Conservation (phyloP, 1,140 invertebrate genomes). For the Drosophila hydei region DNA sequence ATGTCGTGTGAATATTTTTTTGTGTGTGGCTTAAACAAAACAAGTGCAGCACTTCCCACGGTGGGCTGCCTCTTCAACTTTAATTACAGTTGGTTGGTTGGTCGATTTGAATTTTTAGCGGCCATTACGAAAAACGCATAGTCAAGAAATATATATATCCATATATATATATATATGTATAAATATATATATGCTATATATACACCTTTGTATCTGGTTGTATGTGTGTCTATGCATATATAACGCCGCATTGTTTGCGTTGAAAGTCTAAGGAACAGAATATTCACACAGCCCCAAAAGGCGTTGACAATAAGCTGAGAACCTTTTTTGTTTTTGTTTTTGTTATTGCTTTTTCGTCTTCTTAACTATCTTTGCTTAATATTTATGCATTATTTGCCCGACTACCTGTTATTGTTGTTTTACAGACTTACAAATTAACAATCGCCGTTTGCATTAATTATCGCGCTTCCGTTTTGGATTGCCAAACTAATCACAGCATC, state of each 20-base stretch:
- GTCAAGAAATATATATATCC: slow-evolving; percentile 56
- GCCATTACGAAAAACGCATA: slow-evolving; percentile 66
- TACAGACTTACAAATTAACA: slow-evolving; percentile 79
- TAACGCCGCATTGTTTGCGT: slow-evolving; percentile 72
- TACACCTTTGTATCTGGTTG: too few relatives aligned
- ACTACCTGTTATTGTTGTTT: slow-evolving; percentile 37
- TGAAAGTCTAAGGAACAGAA: slow-evolving; percentile 63
- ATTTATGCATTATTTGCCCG: slow-evolving; percentile 69
- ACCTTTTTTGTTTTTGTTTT: slow-evolving; percentile 29
- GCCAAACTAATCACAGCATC: slow-evolving; percentile 32
- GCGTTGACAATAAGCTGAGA: slow-evolving; percentile 52
- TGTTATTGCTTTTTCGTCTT: slow-evolving; percentile 6
- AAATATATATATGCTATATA: slow-evolving; percentile 2
- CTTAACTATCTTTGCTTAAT: slow-evolving; percentile 67
- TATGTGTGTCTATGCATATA: slow-evolving; percentile 7
- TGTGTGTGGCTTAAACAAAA: slow-evolving; percentile 57
- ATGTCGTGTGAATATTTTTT: slow-evolving; percentile 67
- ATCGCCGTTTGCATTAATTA: slow-evolving; percentile 77
- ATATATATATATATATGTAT: slow-evolving; percentile 26
- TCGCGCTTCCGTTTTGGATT: slow-evolving; percentile 61
- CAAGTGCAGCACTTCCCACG: slow-evolving; percentile 78
- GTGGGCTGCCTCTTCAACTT: slow-evolving; percentile 61
- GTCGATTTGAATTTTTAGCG: slow-evolving; percentile 57
- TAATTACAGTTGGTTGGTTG: slow-evolving; percentile 75
- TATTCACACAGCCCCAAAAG: slow-evolving; percentile 79